Base-by-base conservation (phyloP, 2,113 vertebrate genomes). In the Xiphophorus couchianus region DNA sequence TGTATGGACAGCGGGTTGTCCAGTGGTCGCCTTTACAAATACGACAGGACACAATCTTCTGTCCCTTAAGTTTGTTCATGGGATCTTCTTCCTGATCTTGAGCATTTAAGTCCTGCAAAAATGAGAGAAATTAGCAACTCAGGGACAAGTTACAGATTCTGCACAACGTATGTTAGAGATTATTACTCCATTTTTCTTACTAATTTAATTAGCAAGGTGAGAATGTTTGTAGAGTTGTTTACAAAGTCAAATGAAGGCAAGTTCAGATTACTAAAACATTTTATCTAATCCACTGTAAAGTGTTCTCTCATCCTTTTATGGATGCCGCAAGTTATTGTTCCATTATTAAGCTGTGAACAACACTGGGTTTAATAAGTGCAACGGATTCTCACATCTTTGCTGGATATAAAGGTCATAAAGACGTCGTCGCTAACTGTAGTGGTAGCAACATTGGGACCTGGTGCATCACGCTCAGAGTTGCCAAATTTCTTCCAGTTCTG, bases 401-500 rank as follows among this genome's bases (percentile, higher is more conserved):
- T 99, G 86, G 97, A 98, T 85, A 98, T 97, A 88, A 98, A 98
- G 2, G 96, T 98, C 97, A 99, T 99, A 80, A 95, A 97, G 48
- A 99, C 97, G 0, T 99, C 97, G 1, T 99, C 97, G 0, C 97
- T 98, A 87, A 99, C 97, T 0, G 97, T 99, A 51, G 97, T 98
- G 39, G 97, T 98, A 73, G 97, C 97, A 77, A 98, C 97, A 8
- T 98, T 98, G 0, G 97, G 97, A 0, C 97, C 97, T 0, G 96
- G 94, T 0, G 95, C 90, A 27, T 99, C 97, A 5, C 93, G 97
- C 81, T 98, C 97, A 0, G 97, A 98, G 86, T 97, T 98, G 6
- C 97, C 97, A 48, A 98, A 98, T 72, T 99, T 99, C 83, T 99
- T 99, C 97, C 97, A 99, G 89, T 98, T 98, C 97, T 98, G 66